These are phyloP conservation scores for Cecropterus lyciades DNA, from an alignment of 1,140 invertebrate species.

Conservation along the genomic window DNA sequence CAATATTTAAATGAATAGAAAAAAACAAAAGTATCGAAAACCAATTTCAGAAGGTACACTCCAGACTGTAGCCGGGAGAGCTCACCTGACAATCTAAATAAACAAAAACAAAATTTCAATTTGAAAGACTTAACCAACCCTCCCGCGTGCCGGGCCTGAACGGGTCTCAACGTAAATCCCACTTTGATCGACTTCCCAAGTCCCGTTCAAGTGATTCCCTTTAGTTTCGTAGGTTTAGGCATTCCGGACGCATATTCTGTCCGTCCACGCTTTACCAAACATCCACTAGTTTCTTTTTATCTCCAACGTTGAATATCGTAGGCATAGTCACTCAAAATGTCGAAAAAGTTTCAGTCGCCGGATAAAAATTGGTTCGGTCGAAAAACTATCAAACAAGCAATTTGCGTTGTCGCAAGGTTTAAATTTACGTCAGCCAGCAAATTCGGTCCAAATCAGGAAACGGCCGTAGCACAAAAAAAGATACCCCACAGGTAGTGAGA, in stretches of 20 bases:
- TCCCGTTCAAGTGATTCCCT: constrained; percentile 59
- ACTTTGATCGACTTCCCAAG: constrained; percentile 76
- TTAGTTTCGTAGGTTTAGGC: constrained; percentile 59
- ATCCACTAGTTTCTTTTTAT: constrained; percentile 46
- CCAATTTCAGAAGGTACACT: constrained; percentile 37
- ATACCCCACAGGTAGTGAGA: constrained; percentile 40
- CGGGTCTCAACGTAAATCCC: constrained; percentile 69
- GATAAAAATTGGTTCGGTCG: constrained; percentile 43
- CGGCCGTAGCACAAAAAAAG: constrained; percentile 15
- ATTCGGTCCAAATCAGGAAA: constrained; percentile 7
- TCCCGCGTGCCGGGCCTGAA: constrained; percentile 47
- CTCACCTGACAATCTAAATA: constrained; percentile 64
- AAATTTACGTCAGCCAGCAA: constrained; percentile 13
- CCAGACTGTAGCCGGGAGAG: constrained; percentile 37
- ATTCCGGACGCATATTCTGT: constrained; percentile 52
- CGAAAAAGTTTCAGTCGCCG: constrained; percentile 43
- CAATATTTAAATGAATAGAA: constrained; percentile 37
- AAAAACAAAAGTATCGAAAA: constrained; percentile 38
- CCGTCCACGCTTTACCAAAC: constrained; percentile 45
- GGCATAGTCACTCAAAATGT: constrained; percentile 37
- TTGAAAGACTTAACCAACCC: constrained; percentile 63
- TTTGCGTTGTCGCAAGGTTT: constrained; percentile 33
- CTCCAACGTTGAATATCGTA: constrained; percentile 35
- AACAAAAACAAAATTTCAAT: constrained; percentile 76
- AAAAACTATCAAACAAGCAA: constrained; percentile 38